Percentiles rank a stretch among this genome's conserved stretches.
Conservation (phyloP, 2,113 vertebrate genomes). For the Entelurus aequoreus region DNA sequence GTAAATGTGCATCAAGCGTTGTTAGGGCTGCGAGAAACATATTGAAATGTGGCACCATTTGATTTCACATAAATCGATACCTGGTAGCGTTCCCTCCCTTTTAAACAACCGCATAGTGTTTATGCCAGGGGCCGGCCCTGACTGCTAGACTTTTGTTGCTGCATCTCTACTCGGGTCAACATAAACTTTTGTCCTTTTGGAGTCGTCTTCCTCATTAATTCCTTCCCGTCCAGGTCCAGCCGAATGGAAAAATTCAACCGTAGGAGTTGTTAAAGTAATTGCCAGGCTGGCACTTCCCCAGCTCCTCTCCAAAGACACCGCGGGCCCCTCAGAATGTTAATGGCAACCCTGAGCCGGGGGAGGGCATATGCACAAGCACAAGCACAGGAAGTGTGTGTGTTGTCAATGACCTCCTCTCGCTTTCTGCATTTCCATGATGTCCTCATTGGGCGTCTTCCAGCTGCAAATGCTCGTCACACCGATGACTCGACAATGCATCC, state of each 20-base stretch:
- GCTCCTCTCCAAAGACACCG: constrained; percentile 49
- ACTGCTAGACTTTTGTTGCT: too few species aligned
- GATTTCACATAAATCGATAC: too few species aligned
- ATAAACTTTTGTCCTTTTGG: constrained; percentile 50
- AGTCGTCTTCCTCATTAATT: constrained; percentile 16
- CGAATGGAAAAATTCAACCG: constrained; percentile 57
- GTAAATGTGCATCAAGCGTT: too few species aligned
- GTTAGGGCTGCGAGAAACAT: too few species aligned
- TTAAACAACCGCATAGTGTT: too few species aligned
- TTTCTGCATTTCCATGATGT: constrained; percentile 2
- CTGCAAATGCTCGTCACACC: constrained; percentile 24
- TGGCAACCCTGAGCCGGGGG: constrained; percentile 47
- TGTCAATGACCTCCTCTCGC: constrained; percentile 3
- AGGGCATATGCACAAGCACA: constrained; percentile 41
- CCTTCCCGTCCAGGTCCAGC: constrained; percentile 36
- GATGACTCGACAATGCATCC: constrained; percentile 21
- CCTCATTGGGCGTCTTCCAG: constrained; percentile 15
- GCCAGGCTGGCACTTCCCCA: constrained; percentile 66
- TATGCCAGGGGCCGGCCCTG: too few species aligned
- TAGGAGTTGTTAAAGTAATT: constrained; percentile 65
- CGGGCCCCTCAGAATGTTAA: constrained; percentile 66
- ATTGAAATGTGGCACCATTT: too few species aligned
- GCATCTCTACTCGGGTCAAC: constrained; percentile 14
- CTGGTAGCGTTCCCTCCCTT: too few species aligned
- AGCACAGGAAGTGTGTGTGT: constrained; percentile 5